Base-by-base conservation (phyloP, 2,888 invertebrate species). In the Phortica okadai region DNA sequence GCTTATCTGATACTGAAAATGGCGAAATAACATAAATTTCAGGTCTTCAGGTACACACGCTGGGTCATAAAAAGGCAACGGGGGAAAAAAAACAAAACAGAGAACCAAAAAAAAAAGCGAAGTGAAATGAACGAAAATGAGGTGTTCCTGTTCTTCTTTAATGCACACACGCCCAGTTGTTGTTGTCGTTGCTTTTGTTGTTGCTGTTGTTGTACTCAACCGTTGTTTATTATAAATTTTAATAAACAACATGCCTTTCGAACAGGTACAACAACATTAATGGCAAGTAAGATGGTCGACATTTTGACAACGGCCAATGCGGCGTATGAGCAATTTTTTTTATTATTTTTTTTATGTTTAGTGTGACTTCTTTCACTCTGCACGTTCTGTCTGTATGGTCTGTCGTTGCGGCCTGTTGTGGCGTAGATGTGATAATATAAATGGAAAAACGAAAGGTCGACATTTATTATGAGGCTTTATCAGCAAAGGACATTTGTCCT, bases 371-470 rank as follows among this genome's bases (percentile, higher is more conserved):
- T 14, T 58, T 58, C 56, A n/a, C 73, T 78, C 77, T 78, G 79
- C 80, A 82, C 11, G 16, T 67, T 14, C 50, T 16, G 44, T 45
- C 56, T 75, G 25, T 73, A 59, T 62, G 16, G 16, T 66, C 56
- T 33, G 69, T 14, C 62, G 58, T 62, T 56, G 67, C 50, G 58
- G 70, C 56, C 58, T 74, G 76, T 54, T 62, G 59, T 62, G 59
- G 77, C 73, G 74, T 33, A 45, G 67, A 50, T 54, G 78, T 88
- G 85, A 89, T 89, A 90, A 90, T 88, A 90, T 91, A 90, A 90
- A 91, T 90, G 90, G 90, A 89, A 89, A 91, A 91, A 90, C 89
- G 90, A 90, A 91, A 91, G 90, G 91, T 90, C 86, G 90, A 89
- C 90, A 91, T 90, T 90, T 91, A 90, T 91, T 90, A 90, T 90